Evolutionary conservation across 2,113 vertebrate species (phyloP).

Genomic region (Aptenodytes forsteri): DNA sequence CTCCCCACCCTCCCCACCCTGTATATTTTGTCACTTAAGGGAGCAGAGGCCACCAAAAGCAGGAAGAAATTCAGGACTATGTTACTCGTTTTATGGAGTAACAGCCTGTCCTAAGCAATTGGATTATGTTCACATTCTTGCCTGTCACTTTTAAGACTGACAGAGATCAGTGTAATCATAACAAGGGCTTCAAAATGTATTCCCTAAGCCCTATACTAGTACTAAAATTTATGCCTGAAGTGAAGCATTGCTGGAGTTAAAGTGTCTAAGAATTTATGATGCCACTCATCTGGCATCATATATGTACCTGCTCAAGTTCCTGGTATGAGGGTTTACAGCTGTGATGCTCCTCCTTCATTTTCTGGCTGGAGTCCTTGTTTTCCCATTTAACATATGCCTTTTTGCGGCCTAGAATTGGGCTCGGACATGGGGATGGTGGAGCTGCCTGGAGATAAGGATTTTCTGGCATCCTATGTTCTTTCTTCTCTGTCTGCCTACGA

Average conservation of each 20-base stretch:
- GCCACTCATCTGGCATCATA: background rate
- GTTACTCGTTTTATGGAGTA: background rate
- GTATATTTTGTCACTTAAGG: background rate
- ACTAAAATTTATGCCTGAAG: background rate
- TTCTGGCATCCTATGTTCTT: conserved; percentile 56
- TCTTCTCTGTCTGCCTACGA: conserved; percentile 27
- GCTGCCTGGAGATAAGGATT: conserved; percentile 61
- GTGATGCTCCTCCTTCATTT: conserved; percentile 77
- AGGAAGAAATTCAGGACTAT: background rate
- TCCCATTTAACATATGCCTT: conserved; percentile 92
- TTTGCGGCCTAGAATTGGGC: conserved; percentile 85
- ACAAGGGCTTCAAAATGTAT: background rate
- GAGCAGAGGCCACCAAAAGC: background rate
- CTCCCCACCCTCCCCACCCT: fast-evolving
- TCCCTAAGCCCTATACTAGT: background rate
- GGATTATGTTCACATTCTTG: background rate
- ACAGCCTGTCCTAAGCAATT: background rate
- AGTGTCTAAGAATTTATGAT: background rate
- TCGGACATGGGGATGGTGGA: conserved; percentile 78
- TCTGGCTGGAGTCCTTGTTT: conserved; percentile 85
- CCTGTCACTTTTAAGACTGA: background rate
- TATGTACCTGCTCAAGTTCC: conserved; percentile 84
- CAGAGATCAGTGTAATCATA: background rate
- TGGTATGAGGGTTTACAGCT: conserved; percentile 82
- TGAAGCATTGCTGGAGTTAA: background rate